phyloP scores from a whole-genome alignment of 2,113 vertebrate species.

The Ariopsis seemanni region DNA sequence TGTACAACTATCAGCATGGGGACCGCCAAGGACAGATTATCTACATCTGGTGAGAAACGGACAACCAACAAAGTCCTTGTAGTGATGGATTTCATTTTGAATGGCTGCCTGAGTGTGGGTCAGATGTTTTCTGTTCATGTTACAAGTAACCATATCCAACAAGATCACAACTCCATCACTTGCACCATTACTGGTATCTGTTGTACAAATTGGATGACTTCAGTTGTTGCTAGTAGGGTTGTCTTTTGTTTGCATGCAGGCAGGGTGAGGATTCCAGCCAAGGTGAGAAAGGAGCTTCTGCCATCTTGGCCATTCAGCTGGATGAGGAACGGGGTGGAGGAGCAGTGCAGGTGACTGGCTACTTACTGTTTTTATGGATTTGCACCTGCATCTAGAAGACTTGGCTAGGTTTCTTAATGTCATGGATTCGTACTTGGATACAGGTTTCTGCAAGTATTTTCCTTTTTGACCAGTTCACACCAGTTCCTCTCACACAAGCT shows the following conservation, averaged over 20 bases:
- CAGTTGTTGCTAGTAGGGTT: background rate
- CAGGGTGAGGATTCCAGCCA: constrained; percentile 83
- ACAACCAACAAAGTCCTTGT: background rate
- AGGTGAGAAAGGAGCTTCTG: constrained; percentile 79
- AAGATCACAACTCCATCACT: background rate
- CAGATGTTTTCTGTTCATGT: constrained; percentile 26
- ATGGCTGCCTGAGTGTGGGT: background rate
- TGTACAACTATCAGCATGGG: constrained; percentile 77
- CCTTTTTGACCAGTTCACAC: background rate
- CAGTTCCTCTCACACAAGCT: background rate
- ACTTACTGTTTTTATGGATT: background rate
- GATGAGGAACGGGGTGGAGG: constrained; percentile 82
- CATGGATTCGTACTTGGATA: background rate
- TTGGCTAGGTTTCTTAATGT: background rate
- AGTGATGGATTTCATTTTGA: background rate
- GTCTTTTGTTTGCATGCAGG: constrained; percentile 66
- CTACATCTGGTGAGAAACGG: constrained; percentile 84
- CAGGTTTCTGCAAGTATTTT: background rate
- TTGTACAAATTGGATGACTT: background rate
- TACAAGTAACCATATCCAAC: constrained; percentile 34
- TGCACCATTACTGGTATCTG: background rate
- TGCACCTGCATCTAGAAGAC: background rate
- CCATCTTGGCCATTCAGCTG: constrained; percentile 79
- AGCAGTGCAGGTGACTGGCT: constrained; percentile 81
- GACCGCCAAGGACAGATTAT: constrained; percentile 79